A percentile compares a stretch with the other conserved stretches of the same genome.
Conservation (phyloP, 2,888 invertebrate genomes). For the Chrysodeixis includens region DNA sequence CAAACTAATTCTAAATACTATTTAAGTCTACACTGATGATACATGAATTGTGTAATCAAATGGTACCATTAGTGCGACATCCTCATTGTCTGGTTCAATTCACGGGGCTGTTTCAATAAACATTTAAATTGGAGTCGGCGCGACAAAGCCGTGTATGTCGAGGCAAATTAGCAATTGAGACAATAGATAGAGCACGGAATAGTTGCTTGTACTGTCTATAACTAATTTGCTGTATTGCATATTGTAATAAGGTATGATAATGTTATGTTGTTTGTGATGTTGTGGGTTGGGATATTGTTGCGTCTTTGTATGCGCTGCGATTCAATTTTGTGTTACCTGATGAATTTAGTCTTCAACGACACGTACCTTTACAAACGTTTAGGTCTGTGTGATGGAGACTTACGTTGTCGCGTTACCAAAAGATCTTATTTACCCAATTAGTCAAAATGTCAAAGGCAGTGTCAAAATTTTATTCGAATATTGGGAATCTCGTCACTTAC, state of each 20-base stretch:
- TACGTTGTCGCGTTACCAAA: too few relatives aligned
- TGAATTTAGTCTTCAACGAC: too few relatives aligned
- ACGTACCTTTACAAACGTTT: too few relatives aligned
- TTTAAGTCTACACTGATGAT: slow-evolving; percentile 43
- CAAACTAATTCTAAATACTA: slow-evolving; percentile 36
- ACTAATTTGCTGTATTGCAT: slow-evolving; percentile 7
- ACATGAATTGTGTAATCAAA: slow-evolving; percentile 55
- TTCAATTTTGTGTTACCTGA: too few relatives aligned
- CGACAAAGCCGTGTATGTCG: slow-evolving; percentile 51
- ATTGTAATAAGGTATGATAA: slow-evolving; percentile 43
- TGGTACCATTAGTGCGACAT: slow-evolving; percentile 56
- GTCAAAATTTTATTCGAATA: too few relatives aligned
- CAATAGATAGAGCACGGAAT: slow-evolving; percentile 25
- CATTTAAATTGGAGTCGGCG: slow-evolving; percentile 54
- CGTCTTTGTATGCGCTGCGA: too few relatives aligned
- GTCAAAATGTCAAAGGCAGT: too few relatives aligned
- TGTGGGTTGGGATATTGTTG: not conserved
- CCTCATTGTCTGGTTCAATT: slow-evolving; percentile 49
- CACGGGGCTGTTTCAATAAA: slow-evolving; percentile 54
- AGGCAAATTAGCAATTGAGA: slow-evolving; percentile 53
- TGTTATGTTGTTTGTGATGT: slow-evolving; percentile 20
- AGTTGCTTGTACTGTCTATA: not conserved
- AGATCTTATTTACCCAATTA: too few relatives aligned
- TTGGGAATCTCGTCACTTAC: too few relatives aligned
- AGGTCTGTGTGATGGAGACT: too few relatives aligned